Conservation (phyloP, 2,888 invertebrate genomes). For the Leucophenga maculata region DNA sequence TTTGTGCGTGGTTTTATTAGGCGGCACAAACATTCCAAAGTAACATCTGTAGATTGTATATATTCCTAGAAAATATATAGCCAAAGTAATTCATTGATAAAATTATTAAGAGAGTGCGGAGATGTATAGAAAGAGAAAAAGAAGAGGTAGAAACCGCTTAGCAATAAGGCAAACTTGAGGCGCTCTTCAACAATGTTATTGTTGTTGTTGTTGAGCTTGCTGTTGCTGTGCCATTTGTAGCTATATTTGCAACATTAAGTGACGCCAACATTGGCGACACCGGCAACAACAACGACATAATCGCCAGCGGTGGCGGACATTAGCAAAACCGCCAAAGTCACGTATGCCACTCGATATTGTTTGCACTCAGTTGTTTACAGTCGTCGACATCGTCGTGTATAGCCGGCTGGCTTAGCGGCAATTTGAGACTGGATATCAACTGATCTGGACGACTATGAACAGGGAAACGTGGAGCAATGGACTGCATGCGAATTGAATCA, state of each 20-base stretch:
- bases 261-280: constrained; percentile 23
- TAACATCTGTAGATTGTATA: too few relatives aligned
- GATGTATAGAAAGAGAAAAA: not conserved
- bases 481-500: too few relatives aligned
- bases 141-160: not conserved
- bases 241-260: constrained; percentile 39
- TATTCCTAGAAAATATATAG: too few relatives aligned
- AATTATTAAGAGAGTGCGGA: too few relatives aligned
- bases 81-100: too few relatives aligned
- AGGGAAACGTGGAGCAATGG: too few relatives aligned
- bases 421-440: too few relatives aligned
- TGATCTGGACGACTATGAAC: too few relatives aligned
- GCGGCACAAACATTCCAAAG: too few relatives aligned
- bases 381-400: not conserved
- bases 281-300: constrained; percentile 21
- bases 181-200: not conserved
- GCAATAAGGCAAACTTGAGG: not conserved
- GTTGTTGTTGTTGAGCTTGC: constrained; percentile 25
- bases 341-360: constrained; percentile 64
- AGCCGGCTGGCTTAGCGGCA: too few relatives aligned
- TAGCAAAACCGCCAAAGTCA: constrained; percentile 64
- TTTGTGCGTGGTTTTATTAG: too few relatives aligned
- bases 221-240: constrained; percentile 38
- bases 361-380: constrained; percentile 24
- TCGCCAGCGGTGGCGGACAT: constrained; percentile 60